Evolutionary conservation across 2,888 invertebrate genomes (phyloP).

Genomic region (Aleiodes leptofemur): DNA sequence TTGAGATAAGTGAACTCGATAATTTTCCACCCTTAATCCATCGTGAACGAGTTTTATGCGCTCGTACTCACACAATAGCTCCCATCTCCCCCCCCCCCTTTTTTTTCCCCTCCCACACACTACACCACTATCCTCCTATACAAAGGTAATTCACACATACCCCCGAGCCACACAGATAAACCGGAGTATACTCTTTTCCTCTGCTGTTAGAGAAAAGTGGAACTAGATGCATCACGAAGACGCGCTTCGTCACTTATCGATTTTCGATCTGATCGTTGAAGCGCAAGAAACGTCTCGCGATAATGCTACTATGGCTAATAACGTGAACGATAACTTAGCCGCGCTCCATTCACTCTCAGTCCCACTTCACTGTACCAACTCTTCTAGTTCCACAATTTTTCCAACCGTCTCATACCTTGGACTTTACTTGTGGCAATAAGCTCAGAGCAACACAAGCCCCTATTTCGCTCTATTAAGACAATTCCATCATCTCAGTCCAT

Average conservation of each 20-base stretch:
- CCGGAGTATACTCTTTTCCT: background rate
- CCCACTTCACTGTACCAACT: slow-evolving; percentile 17
- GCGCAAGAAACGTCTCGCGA: slow-evolving; percentile 60
- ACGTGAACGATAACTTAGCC: slow-evolving; percentile 66
- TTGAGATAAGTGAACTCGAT: slow-evolving; percentile 15
- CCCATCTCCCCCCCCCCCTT: background rate
- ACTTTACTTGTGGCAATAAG: background rate
- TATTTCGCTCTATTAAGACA: slow-evolving; percentile 36
- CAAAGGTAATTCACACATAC: slow-evolving; percentile 5
- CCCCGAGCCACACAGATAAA: slow-evolving; percentile 11
- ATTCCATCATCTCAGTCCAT: slow-evolving; percentile 32
- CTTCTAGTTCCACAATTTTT: slow-evolving; percentile 21
- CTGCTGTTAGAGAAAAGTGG: too few species aligned
- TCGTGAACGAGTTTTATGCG: slow-evolving; percentile 13
- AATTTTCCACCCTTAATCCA: slow-evolving; percentile 20
- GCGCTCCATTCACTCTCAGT: slow-evolving; percentile 53
- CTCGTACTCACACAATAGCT: slow-evolving; percentile 7
- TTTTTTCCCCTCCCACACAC: background rate
- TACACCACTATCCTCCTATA: background rate
- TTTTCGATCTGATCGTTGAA: slow-evolving; percentile 63
- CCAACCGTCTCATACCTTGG: slow-evolving; percentile 2
- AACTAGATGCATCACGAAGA: slow-evolving; percentile 19
- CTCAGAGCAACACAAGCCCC: slow-evolving; percentile 25
- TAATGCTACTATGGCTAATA: slow-evolving; percentile 64
- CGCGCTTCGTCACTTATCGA: slow-evolving; percentile 50